These are phyloP conservation scores for Carollia perspicillata DNA, from an alignment of 2,113 vertebrate genomes.

Conservation along the genomic window DNA sequence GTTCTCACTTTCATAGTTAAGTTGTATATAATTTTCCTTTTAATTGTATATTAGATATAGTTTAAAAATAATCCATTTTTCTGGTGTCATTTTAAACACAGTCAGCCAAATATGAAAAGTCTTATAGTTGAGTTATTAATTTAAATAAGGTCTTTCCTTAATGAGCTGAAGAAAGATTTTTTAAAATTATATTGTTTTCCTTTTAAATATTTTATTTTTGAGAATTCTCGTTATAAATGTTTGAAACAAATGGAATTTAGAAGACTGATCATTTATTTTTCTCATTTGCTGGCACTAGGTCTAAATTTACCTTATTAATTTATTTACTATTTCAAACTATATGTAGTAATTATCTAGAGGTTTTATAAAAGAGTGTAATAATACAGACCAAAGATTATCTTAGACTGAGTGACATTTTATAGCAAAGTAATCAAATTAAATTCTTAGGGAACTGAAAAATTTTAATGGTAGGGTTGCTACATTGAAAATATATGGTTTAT, in stretches of 20 bases:
- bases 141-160: background rate
- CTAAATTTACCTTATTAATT: background rate
- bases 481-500: conserved; percentile 34
- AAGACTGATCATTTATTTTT: background rate
- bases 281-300: background rate
- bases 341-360: background rate
- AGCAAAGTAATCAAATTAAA: background rate
- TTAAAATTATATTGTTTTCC: background rate
- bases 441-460: background rate
- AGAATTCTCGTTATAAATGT: background rate
- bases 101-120: background rate
- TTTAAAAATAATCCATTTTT: background rate
- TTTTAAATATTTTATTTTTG: background rate
- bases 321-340: background rate
- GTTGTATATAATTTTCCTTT: background rate
- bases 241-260: background rate
- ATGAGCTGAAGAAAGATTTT: background rate
- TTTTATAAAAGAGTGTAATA: background rate
- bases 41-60: background rate
- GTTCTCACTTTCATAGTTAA: background rate
- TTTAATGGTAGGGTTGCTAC: background rate
- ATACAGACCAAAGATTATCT: background rate
- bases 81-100: background rate
- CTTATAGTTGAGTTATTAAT: background rate
- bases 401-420: background rate